Base-by-base conservation (phyloP, 2,113 vertebrate species). In the Machaerirhynchus nigripectus region DNA sequence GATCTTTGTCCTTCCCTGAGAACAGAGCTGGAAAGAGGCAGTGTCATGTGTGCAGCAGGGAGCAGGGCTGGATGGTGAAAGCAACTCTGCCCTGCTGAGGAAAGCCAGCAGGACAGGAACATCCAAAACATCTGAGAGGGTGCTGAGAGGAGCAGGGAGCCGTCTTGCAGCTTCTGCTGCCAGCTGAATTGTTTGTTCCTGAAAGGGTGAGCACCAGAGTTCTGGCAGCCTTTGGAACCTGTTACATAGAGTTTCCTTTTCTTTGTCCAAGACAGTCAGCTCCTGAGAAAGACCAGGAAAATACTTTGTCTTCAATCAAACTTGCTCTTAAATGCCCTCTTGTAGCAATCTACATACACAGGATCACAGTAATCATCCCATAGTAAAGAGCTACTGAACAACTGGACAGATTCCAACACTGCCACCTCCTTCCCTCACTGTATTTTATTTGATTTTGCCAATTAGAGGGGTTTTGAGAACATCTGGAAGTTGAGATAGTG, bases 31-130 rank as follows among this genome's bases (percentile, higher is more conserved):
- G 31, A 7, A 70, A 70, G 21, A 55, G 33, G 22, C 28, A 68
- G 22, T 11, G 47, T 11, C 5, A 1, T 8, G 4, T 1, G 0
- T 13, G 15, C 0, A 1, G 3, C 8, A 46, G 6, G 30, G 57
- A 55, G 30, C 22, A 53, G 11, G 22, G 10, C 13, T 50, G 56
- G 20, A 13, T 26, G 31, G 24, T 28, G 2, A 2, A 19, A 59
- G 7, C 15, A 75, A 10, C 11, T 27, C 23, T 37, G 6, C 64
- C 13, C 19, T 85, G 11, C 23, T 57, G 35, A 22, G 37, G 16
- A 59, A 84, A 82, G 6, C 27, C 39, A 52, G 31, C 11, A 40
- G 16, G 26, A 40, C 11, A 35, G 13, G 18, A 80, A 39, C 21
- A 69, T 7, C 14, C 33, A 39, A 50, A 78, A 52, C 8, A 55